Percentiles rank a stretch among this genome's conserved stretches.
These are phyloP conservation scores for Hydra vulgaris DNA, from an alignment of 30 jellyfish, hydroid and myxozoan species.

Conservation along the genomic window DNA sequence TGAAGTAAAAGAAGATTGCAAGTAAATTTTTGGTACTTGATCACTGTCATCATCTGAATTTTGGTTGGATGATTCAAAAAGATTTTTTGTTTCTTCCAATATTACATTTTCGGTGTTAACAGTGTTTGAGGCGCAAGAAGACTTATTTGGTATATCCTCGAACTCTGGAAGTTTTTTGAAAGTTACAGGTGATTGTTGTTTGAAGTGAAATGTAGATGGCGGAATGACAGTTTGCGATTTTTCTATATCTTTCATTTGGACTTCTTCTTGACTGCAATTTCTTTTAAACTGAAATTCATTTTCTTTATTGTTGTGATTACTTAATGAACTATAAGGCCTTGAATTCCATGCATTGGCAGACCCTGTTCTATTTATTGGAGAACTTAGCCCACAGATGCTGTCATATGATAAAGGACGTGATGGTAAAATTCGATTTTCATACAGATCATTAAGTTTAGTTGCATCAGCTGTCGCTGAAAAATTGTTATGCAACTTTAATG, in stretches of 20 bases:
- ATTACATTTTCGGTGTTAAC: background rate
- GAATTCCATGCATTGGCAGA: background rate
- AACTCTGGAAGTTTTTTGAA: background rate
- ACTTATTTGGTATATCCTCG: background rate
- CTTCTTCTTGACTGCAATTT: background rate
- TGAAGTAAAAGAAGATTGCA: background rate
- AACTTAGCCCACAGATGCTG: background rate
- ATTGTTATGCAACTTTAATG: background rate
- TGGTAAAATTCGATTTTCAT: background rate
- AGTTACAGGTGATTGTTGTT: background rate
- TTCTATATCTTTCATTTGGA: background rate
- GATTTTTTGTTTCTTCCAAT: background rate
- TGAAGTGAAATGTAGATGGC: background rate
- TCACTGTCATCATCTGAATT: background rate
- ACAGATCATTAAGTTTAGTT: background rate
- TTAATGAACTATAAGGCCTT: background rate
- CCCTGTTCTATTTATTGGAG: background rate
- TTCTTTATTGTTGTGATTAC: background rate
- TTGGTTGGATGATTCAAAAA: background rate
- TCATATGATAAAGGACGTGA: background rate
- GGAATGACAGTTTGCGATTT: background rate
- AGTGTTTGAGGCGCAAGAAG: background rate
- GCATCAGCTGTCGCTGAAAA: background rate
- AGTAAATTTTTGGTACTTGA: background rate
- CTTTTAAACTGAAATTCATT: background rate